Evolutionary conservation across 2,797 vertebrate genomes (phyloP), one percentile per base, ranked within the genome.

Genomic region (Cuculus canorus): DNA sequence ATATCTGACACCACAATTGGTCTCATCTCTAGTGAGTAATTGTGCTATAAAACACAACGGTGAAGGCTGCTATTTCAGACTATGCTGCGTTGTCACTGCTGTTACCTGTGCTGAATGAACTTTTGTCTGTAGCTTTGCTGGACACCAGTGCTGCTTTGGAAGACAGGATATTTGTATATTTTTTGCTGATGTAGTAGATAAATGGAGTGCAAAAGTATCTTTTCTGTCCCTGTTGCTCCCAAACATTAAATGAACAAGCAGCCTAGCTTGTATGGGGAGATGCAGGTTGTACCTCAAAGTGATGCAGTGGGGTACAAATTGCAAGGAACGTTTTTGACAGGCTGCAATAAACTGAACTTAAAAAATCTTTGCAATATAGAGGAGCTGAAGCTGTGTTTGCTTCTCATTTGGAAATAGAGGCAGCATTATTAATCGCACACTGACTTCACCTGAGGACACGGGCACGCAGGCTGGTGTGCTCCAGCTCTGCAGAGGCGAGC

Each of bases 381-480:
- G 28, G 30, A 63, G 52, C 70, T 41, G 60, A 37, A 45, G 23
- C 60, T 35, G 32, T 60, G 61, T 22, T 68, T 66, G 60, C 59
- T 50, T 57, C 82, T 61, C 14, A 1, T 72, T 33, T 63, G 79
- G 82, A 47, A 59, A 13, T 3, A 6, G 47, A 48, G 43, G 71
- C 64, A 48, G 69, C 17, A 3, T 53, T 68, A 30, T 43, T 9
- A 22, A 18, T 19, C 0, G 0, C 23, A 16, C 16, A 1, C 32
- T 30, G 63, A 2, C 45, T 27, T 3, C 2, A 23, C 41, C 64
- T 7, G 25, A 66, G 65, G 48, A 33, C 19, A 0, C 0, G 0
- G 41, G 27, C 8, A 4, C 1, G 3, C 22, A 28, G 60, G 16
- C 50, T 0, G 3, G 5, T 0, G 3, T 0, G 6, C 28, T n/a